phyloP scores from a whole-genome alignment of 2,797 vertebrate species.

The Natrix natrix region DNA sequence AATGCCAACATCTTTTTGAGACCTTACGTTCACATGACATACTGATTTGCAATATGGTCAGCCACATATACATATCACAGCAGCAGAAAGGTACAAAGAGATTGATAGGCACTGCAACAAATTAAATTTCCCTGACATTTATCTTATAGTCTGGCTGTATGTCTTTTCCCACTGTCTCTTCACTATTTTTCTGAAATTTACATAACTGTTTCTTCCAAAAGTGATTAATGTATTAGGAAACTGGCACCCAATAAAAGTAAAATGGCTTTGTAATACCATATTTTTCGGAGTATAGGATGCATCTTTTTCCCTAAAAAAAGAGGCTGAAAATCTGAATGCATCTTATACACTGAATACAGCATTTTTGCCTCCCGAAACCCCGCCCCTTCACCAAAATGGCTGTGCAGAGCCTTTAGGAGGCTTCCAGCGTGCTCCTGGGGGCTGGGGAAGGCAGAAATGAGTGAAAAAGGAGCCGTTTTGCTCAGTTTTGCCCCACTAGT shows the following conservation, averaged over 20 bases:
- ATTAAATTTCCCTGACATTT: neutral
- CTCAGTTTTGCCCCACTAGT: too few species aligned
- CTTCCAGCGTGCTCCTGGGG: too few species aligned
- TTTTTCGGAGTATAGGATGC: too few species aligned
- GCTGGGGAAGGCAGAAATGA: too few species aligned
- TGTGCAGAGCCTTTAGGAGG: too few species aligned
- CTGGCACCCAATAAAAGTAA: neutral
- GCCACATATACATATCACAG: neutral
- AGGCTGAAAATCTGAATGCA: too few species aligned
- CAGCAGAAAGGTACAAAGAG: neutral
- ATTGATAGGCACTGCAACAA: neutral
- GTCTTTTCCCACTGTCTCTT: neutral
- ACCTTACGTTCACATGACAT: neutral
- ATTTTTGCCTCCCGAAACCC: too few species aligned
- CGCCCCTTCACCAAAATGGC: too few species aligned
- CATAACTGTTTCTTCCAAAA: neutral
- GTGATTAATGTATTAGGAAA: neutral
- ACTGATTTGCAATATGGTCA: neutral
- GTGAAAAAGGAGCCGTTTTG: too few species aligned
- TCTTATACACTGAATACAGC: too few species aligned
- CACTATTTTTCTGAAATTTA: neutral
- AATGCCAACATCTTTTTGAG: neutral
- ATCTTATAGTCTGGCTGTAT: neutral
- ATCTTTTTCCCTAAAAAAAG: too few species aligned
- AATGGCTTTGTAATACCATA: neutral